Base-by-base conservation (phyloP, 2,113 vertebrate genomes). In the Odontesthes bonariensis region DNA sequence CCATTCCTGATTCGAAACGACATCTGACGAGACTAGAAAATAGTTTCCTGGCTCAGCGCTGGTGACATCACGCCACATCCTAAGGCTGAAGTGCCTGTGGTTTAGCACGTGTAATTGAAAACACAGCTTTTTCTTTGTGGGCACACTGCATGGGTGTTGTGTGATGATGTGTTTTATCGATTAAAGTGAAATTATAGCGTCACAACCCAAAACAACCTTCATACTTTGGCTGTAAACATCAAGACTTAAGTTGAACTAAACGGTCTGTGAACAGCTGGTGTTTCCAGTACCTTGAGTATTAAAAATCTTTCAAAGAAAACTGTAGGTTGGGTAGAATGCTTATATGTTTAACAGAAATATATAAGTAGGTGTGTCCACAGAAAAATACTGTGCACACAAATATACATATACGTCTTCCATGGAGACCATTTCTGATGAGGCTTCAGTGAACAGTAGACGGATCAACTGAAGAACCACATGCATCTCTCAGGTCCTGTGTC, bases 51-150 rank as follows among this genome's bases (percentile, higher is more conserved):
- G 64, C 77, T 71, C 67, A 67, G 56, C 60, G 78, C 59, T 35
- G 72, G 71, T 93, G 93, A 93, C 89, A 88, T 88, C 91, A 90
- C 86, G 59, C 75, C 75, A 77, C 84, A 81, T 87, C 82, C 78
- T 67, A 59, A 38, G 75, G 35, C 73, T 51, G 7, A 74, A 71
- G 69, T 75, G 53, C 68, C 75, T 87, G 84, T 73, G 81, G 72
- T 82, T 79, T 69, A 69, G 85, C 76, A 69, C 68, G 51, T 82
- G 72, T 76, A 85, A 88, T 84, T 78, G 61, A 82, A 87, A 79
- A 40, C 67, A 71, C 58, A 69, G 31, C 11, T 46, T 22, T 11
- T 59, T 61, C 69, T 61, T 42, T 60, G 59, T 32, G 23, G 64
- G 72, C 69, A 52, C 54, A n/a, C 53, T 75, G 64, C 69, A 33